A percentile compares a stretch with the other conserved stretches of the same genome.
Evolutionary conservation across 2,888 invertebrate species (phyloP).

Genomic region (Cephus pygmeus): DNA sequence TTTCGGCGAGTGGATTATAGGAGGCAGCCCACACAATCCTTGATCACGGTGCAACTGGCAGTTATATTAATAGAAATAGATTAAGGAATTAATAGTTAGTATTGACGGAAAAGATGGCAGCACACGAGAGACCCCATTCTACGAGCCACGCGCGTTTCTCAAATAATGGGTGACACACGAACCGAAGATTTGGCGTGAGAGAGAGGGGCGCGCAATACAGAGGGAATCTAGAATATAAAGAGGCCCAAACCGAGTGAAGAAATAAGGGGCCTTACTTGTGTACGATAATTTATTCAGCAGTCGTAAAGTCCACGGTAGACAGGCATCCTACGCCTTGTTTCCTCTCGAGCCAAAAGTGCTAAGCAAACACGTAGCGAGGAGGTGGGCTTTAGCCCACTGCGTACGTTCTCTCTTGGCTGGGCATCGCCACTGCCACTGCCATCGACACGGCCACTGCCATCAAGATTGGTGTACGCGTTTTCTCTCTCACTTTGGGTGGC

Average conservation of each 20-base stretch:
- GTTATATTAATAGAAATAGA: not conserved
- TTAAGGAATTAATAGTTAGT: not conserved
- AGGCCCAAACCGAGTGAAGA: not conserved
- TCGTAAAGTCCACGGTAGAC: slow-evolving; percentile 45
- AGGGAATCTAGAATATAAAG: not conserved
- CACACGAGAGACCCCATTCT: not conserved
- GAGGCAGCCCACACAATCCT: not conserved
- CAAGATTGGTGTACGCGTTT: not conserved
- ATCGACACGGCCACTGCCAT: not conserved
- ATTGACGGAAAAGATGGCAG: not conserved
- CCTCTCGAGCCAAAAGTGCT: slow-evolving; percentile 43
- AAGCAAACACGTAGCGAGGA: slow-evolving; percentile 44
- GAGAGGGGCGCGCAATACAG: not conserved
- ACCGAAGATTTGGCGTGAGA: not conserved
- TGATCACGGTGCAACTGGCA: not conserved
- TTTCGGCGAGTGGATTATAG: not conserved
- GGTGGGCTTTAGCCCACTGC: slow-evolving; percentile 16
- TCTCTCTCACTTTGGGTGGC: not conserved
- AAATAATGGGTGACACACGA: not conserved
- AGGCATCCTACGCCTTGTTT: slow-evolving; percentile 45
- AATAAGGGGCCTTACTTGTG: not conserved
- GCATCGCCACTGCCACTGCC: not conserved
- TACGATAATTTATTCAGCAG: slow-evolving; percentile 51
- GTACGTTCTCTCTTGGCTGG: not conserved
- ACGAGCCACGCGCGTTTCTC: not conserved